Evolutionary conservation across 2,113 vertebrate genomes (phyloP).

Genomic region (Sinocyclocheilus maitianheensis): DNA sequence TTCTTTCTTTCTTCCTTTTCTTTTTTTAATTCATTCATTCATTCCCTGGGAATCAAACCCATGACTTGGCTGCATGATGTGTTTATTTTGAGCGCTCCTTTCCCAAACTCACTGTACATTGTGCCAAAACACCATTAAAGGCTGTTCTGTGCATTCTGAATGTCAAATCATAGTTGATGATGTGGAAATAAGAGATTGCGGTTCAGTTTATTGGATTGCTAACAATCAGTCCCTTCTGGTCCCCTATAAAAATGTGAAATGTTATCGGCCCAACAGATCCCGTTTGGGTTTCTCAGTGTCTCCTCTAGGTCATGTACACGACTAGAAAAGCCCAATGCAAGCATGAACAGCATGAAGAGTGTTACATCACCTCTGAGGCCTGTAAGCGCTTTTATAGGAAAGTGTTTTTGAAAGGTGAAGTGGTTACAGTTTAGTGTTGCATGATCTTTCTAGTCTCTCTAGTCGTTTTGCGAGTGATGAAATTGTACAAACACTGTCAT

Average conservation of each 20-base stretch:
- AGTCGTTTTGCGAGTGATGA: neutral
- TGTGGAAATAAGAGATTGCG: neutral
- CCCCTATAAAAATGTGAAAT: neutral
- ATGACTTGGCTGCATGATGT: neutral
- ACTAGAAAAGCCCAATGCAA: neutral
- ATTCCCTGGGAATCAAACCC: neutral
- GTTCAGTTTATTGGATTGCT: neutral
- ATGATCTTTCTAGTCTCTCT: neutral
- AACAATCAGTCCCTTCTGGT: neutral
- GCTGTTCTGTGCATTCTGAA: neutral
- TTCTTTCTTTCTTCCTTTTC: too few species aligned
- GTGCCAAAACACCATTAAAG: neutral
- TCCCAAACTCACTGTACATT: neutral
- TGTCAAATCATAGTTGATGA: neutral
- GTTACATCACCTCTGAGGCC: constrained; percentile 9
- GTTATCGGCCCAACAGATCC: neutral
- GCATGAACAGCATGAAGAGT: neutral
- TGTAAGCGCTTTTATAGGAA: neutral
- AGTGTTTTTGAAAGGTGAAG: neutral
- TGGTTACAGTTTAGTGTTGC: neutral
- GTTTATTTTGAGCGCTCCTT: neutral
- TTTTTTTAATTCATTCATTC: neutral
- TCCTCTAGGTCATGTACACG: neutral
- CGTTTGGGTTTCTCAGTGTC: neutral
- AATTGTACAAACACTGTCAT: neutral